Conservation (phyloP, 2,797 vertebrate genomes). For the Dipus sagitta region DNA sequence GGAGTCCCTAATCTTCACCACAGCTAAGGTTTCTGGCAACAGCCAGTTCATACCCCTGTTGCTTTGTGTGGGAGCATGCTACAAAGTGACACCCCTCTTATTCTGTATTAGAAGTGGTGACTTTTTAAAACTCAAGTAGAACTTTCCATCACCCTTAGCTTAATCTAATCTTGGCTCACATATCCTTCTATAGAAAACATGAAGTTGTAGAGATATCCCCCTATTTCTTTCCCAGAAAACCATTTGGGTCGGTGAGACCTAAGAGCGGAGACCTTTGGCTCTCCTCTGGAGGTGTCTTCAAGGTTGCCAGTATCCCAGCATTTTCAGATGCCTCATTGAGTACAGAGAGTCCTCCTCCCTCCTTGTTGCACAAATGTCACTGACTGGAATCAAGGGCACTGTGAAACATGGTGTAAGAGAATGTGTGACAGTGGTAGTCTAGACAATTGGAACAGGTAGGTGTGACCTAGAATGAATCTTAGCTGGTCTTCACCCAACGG, state of each 20-base stretch:
- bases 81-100: neutral
- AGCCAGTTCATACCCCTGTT: neutral
- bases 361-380: neutral
- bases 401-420: accelerated
- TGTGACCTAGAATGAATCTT: neutral
- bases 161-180: neutral
- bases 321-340: neutral
- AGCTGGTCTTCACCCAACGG: neutral
- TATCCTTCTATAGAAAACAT: neutral
- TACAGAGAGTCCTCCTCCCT: neutral
- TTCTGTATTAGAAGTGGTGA: neutral
- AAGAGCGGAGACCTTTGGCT: neutral
- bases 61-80: neutral
- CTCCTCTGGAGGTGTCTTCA: neutral
- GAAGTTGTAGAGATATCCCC: neutral
- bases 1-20: neutral
- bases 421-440: neutral
- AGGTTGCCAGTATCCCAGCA: no score
- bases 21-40: neutral
- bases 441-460: neutral
- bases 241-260: neutral
- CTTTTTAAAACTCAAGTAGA: neutral
- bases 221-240: neutral
- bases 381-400: no score
- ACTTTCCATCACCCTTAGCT: no score